Base-by-base conservation (phyloP, 2,113 vertebrate species). In the Potamarius usumacintae region DNA sequence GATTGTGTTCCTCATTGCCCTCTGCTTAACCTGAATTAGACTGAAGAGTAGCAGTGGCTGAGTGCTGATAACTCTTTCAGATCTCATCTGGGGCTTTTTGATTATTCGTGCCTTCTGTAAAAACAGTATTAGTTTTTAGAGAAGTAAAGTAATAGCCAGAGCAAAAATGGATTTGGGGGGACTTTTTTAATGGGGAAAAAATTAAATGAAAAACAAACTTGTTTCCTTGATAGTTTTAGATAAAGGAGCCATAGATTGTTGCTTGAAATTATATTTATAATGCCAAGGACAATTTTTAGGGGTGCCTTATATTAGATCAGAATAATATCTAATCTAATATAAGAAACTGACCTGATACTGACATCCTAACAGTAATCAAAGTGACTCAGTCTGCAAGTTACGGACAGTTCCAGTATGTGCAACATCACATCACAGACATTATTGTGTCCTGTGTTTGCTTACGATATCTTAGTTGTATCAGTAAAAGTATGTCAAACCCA, bases 21-120 rank as follows among this genome's bases (percentile, higher is more conserved):
- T 27, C 76, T 81, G 58, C 58, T 87, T 89, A 82, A 81, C 78
- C 84, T 57, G 48, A 81, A 81, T 63, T 48, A 76, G 52, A 63
- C 86, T 2, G 20, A 58, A 60, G 63, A 72, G 65, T 34, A 74
- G 79, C 87, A 71, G 57, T 62, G 55, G 42, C 82, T 76, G 50
- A 69, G 27, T 60, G 48, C 52, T 52, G 7, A 53, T 65, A 34
- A 55, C 67, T 84, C n/a, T 85, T 85, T 58, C 25, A 60, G 62
- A 11, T 50, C 48, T 34, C 48, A n/a, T 25, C 25, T 65, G 15
- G 52, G 20, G 55, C 27, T 58, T 88, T 62, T 85, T 42, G 50
- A 53, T 69, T 71, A 22, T 55, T 22, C 30, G 27, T 88, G 22
- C 7, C 25, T 69, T 65, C 18, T 60, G 15, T 78, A 48, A 14